Evolutionary conservation across 2,797 vertebrate species (phyloP), one percentile per base, ranked within the genome.

Genomic region (Pangasius krempfi): DNA sequence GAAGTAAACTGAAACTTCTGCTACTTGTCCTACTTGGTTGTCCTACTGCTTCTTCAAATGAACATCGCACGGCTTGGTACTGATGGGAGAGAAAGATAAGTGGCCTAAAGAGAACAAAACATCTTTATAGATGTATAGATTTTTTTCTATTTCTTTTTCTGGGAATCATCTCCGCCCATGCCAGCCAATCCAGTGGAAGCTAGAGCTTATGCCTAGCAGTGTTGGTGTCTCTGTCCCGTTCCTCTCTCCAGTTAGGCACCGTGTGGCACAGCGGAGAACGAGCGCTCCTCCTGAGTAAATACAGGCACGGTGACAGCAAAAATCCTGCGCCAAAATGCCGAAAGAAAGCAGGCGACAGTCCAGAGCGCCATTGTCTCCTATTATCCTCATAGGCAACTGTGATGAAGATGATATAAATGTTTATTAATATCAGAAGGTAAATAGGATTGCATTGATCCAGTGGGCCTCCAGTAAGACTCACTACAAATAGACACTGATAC

Each of bases 261-360:
- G 64, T 56, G 75, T 84, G 75, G 40, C 64, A 50, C 37, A 20
- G 88, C 44, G 33, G 27, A 79, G 47, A 40, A 54, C n/a, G 30
- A 75, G 70, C 86, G 5, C 66, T 88, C 81, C 88, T 85, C 52
- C 80, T 85, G 78, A 84, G 70, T 87, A 62, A 89, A 89, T 62
- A 87, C 60, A 72, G 87, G 86, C 87, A 86, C 79, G 4, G 72
- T 70, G 85, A 89, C 90, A 90, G 88, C 52, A 87, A 89, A 86
- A 87, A 85, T 44, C 37, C 37, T 20, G 33, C 8, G 73, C 86
- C 88, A 90, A 79, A 60, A 62, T 66, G 13, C 52, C 78, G 47
- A 87, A 73, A 89, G 86, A 54, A 76, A 88, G 75, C 50, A 73
- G 81, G 88, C 88, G 82, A 58, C 56, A 44, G 47, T 88, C 86